Evolutionary conservation across 37 sponge, comb jelly and placozoan species (phyloP).

Genomic region (Lycopodina hypogea): DNA sequence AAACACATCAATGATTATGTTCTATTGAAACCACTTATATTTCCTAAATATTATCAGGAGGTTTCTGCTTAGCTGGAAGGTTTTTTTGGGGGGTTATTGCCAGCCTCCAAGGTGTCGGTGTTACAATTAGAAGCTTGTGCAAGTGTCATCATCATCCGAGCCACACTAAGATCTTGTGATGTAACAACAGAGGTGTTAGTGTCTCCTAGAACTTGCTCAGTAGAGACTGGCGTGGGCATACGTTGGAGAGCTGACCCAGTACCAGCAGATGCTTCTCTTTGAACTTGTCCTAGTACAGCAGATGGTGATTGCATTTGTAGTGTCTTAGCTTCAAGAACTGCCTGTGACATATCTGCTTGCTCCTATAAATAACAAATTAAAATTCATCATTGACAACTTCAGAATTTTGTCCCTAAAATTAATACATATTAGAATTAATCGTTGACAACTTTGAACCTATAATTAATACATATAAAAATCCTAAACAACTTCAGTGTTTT

Average conservation of each 20-base stretch:
- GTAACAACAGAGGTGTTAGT: background rate
- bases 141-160: slow-evolving; percentile 9
- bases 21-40: too few relatives aligned
- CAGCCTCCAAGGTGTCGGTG: background rate
- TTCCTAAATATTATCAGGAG: too few relatives aligned
- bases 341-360: background rate
- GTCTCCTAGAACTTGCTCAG: background rate
- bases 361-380: background rate
- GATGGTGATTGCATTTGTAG: background rate
- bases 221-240: too few relatives aligned
- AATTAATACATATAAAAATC: too few relatives aligned
- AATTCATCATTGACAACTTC: background rate
- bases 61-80: too few relatives aligned
- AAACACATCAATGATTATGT: too few relatives aligned
- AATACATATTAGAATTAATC: background rate
- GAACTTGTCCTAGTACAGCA: background rate
- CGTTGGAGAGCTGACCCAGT: too few relatives aligned
- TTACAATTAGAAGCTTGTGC: background rate
- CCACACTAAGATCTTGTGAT: slow-evolving; percentile 2
- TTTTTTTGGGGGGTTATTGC: too few relatives aligned
- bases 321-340: background rate
- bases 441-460: too few relatives aligned
- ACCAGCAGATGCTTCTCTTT: too few relatives aligned
- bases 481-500: background rate
- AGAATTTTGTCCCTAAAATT: background rate